Evolutionary conservation across 2,113 vertebrate genomes (phyloP), one percentile per base, ranked within the genome.

Genomic region (Azemiops feae): DNA sequence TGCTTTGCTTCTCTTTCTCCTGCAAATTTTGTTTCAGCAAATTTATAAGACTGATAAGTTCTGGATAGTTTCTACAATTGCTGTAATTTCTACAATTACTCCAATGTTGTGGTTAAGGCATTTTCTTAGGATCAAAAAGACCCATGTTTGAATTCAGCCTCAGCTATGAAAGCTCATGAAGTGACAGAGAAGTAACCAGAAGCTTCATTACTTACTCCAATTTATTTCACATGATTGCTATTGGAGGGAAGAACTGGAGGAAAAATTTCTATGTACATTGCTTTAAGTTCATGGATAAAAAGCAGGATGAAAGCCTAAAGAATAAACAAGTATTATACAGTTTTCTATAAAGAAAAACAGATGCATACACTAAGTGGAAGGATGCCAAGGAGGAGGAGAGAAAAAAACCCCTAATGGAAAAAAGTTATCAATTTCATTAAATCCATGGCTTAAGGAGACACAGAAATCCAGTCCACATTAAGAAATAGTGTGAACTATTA

Each of bases 401-500:
- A 3, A n/a, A 20, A 55, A 52, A 89, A 25, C 3, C 27, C 8
- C 27, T 90, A 23, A 85, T 14, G 43, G 47, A 60, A 45, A 34
- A 14, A n/a, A 12, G 20, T 81, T 9, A 22, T 55, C 53, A 89
- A n/a, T 89, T 89, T 55, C 39, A 57, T 64, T 69, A 85, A 92
- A 25, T 27, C 20, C 22, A 54, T 74, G 5, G 30, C 10, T 45
- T 12, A 69, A 52, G 9, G 39, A 64, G 11, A 50, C 58, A 92
- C 27, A 34, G 27, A 60, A 60, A 60, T 47, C 57, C 22, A 88
- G 47, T 34, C 22, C 12, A 43, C 12, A 92, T 45, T 85, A 55
- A 47, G 60, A 92, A 89, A 85, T n/a, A 57, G 87, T 81, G 87
- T 92, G 39, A 92, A 55, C 8, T 91, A 91, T 14, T 88, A 89